Base-by-base conservation (phyloP, 2,888 invertebrate species). In the Baronia brevicornis region DNA sequence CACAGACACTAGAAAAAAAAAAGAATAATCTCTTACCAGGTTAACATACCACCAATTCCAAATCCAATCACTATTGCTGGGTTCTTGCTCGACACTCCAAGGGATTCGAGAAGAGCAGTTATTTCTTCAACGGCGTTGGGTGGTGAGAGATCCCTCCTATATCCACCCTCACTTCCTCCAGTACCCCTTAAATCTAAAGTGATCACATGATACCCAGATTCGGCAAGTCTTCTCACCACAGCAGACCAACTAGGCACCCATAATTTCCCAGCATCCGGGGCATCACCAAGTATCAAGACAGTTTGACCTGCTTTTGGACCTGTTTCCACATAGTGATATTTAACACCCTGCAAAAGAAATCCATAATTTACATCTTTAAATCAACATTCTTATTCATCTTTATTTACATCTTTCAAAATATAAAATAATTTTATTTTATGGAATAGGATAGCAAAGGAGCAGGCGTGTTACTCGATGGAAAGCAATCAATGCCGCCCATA, bases 321-420 rank as follows among this genome's bases (percentile, higher is more conserved):
- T 2, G 73, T 73, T 54, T 80, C 77, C 8, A 82, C 77, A 48
- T 84, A 84, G 44, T 84, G 84, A 44, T 84, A 84, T 63, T 84
- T 84, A 7, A 78, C 77, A 4, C 78, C 79, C 82, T 84, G 60
- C 59, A 46, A 38, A 18, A 35, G 28, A 25, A 20, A 31, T 26
- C 5, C 6, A 7, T 22, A 22, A n/a, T n/a, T n/a, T n/a, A n/a
- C n/a, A n/a, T n/a, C n/a, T n/a, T 22, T 19, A 24, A 8, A 15
- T 17, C n/a, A 15, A 6, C 6, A 31, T 4, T 2, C 2, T 11
- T 19, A 15, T 27, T 17, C 15, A 9, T 9, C 18, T 14, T 9
- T 7, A 6, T 17, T 17, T 9, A 30, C 5, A n/a, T n/a, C n/a
- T 14, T 20, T 11, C 4, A 21, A 13, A 9, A 14, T n/a, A n/a